These are phyloP conservation scores for Hipparchia sbordonii DNA, from an alignment of 2,888 invertebrate species.

Conservation along the genomic window DNA sequence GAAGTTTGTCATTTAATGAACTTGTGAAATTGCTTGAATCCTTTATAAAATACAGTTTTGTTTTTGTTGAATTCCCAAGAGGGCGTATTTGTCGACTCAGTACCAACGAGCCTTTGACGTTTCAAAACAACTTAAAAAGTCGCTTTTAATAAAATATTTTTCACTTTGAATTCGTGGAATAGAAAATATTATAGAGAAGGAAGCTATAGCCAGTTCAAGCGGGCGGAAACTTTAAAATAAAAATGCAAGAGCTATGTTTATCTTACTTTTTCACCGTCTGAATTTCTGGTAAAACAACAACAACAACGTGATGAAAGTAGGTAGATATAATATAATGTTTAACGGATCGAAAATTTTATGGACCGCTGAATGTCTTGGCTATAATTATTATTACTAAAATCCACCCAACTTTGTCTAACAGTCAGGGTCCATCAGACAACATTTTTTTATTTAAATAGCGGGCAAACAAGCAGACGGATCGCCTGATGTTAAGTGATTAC, in stretches of 20 bases:
- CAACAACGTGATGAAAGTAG: not conserved
- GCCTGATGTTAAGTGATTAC: too few species aligned
- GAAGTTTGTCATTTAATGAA: not conserved
- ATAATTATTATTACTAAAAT: too few species aligned
- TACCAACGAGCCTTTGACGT: constrained; percentile 1
- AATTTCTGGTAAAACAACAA: not conserved
- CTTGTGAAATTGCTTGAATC: not conserved
- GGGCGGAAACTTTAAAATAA: constrained; percentile 1
- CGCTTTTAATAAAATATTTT: constrained; percentile 12
- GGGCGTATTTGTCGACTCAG: constrained; percentile 2
- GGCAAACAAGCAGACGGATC: too few species aligned
- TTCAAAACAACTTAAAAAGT: constrained; percentile 6
- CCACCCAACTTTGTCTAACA: too few species aligned
- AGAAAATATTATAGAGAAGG: not conserved
- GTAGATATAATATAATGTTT: too few species aligned
- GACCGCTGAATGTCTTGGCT: too few species aligned
- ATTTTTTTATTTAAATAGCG: too few species aligned
- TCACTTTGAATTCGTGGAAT: constrained; percentile 10
- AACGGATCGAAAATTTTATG: too few species aligned
- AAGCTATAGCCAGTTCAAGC: constrained; percentile 10
- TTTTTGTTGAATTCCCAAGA: not conserved
- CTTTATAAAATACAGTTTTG: not conserved
- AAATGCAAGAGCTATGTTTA: constrained; percentile 3
- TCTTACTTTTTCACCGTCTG: not conserved
- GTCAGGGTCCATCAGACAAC: too few species aligned